Percentiles rank a stretch among this genome's conserved stretches.
phyloP scores from a whole-genome alignment of 1,140 invertebrate species.

The Cryptotermes secundus region DNA sequence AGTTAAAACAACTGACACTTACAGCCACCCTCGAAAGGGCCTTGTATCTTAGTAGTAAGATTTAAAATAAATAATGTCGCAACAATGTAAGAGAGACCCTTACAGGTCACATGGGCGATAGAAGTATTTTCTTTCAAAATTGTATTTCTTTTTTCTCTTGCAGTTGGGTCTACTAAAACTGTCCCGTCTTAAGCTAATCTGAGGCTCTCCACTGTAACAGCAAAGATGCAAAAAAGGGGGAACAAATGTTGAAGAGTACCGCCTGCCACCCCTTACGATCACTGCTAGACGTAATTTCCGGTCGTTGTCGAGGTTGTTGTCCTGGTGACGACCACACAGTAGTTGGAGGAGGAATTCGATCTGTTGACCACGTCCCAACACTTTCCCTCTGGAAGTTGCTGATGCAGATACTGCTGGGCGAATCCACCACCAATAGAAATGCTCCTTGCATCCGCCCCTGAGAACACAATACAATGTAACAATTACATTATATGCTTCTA shows the following conservation, averaged over 20 bases:
- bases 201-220: neutral
- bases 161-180: neutral
- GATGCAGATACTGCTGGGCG: constrained; percentile 21
- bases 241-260: neutral
- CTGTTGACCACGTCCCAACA: constrained; percentile 6
- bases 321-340: neutral
- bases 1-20: neutral
- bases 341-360: neutral
- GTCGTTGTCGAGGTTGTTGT: neutral
- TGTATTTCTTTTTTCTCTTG: neutral
- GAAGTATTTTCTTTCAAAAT: neutral
- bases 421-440: constrained; percentile 28
- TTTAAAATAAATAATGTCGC: neutral
- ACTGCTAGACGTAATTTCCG: constrained; percentile 9
- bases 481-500: neutral
- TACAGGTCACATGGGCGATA: neutral
- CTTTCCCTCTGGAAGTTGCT: constrained; percentile 11
- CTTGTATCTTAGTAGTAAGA: neutral
- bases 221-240: neutral
- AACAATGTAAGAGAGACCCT: neutral
- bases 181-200: neutral
- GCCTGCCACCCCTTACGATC: neutral
- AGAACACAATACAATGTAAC: neutral
- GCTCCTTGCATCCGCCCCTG: constrained; percentile 31
- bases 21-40: neutral